phyloP scores from a whole-genome alignment of 2,113 vertebrate species.

The Eclectus roratus region DNA sequence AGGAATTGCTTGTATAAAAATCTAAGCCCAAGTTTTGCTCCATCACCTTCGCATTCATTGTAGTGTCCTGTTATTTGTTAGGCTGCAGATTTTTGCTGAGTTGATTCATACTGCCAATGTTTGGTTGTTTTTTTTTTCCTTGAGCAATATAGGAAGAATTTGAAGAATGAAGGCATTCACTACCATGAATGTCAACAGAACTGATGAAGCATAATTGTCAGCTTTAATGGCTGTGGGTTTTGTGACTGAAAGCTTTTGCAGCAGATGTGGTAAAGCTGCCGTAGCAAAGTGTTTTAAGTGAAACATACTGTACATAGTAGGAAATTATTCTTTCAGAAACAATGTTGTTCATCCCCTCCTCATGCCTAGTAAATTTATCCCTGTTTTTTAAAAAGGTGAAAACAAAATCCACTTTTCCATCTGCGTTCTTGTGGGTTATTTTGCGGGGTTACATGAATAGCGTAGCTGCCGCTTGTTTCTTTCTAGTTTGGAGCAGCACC shows the following conservation, averaged over 20 bases:
- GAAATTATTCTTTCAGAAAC: not conserved
- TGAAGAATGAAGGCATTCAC: not conserved
- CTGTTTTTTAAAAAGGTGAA: not conserved
- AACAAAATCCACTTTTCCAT: not conserved
- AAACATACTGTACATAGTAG: not conserved
- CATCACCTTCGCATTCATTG: not conserved
- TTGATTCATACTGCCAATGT: not conserved
- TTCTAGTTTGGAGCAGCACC: not conserved
- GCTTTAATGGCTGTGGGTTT: not conserved
- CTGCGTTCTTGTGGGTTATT: not conserved
- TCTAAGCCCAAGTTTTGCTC: not conserved
- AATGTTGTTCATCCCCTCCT: not conserved
- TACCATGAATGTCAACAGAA: not conserved
- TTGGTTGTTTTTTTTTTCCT: not conserved
- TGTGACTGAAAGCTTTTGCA: not conserved
- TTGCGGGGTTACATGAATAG: not conserved
- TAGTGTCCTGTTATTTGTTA: not conserved
- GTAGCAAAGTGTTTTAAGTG: not conserved
- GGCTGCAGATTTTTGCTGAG: not conserved
- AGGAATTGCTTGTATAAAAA: not conserved
- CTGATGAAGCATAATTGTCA: not conserved
- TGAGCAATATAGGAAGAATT: not conserved
- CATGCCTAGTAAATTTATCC: not conserved
- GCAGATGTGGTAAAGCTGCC: not conserved
- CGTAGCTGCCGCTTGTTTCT: not conserved